Evolutionary conservation across 1,140 invertebrate species (phyloP).

Genomic region (Harlomillsia oculata): DNA sequence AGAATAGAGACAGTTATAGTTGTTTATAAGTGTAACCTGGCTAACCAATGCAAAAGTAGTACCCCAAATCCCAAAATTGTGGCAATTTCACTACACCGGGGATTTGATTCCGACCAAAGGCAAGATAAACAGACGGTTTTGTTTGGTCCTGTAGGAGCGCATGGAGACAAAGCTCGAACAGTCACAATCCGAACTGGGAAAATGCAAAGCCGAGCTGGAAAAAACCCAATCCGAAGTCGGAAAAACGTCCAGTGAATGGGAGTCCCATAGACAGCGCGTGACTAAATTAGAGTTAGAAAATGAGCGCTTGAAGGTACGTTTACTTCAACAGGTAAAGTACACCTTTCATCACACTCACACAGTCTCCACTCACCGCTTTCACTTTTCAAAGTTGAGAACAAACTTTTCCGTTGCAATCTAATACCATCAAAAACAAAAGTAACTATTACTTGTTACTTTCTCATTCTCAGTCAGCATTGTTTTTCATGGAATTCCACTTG

Average conservation of each 20-base stretch:
- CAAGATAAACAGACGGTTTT: too few species aligned
- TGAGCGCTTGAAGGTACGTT: constrained; percentile 50
- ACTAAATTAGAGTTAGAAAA: constrained; percentile 79
- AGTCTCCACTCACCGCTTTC: too few species aligned
- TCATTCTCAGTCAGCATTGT: too few species aligned
- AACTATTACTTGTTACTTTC: neutral
- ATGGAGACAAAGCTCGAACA: constrained; percentile 82
- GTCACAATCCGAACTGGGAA: constrained; percentile 83
- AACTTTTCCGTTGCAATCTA: neutral
- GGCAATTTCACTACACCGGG: too few species aligned
- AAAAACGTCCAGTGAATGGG: constrained; percentile 76
- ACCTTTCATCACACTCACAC: too few species aligned
- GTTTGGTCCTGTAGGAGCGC: constrained; percentile 44
- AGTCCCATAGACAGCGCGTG: constrained; percentile 73
- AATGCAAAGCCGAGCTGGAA: constrained; percentile 84
- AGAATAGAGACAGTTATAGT: too few species aligned
- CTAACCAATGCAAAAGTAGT: too few species aligned
- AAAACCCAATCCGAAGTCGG: constrained; percentile 81
- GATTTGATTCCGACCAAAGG: too few species aligned
- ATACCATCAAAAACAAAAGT: neutral
- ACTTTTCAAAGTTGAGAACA: neutral
- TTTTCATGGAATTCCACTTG: too few species aligned
- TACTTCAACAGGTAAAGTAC: neutral
- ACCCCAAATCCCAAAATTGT: too few species aligned
- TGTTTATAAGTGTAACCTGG: too few species aligned